These are phyloP conservation scores for Vidua chalybeata DNA, from an alignment of 2,113 vertebrate species.

Conservation along the genomic window DNA sequence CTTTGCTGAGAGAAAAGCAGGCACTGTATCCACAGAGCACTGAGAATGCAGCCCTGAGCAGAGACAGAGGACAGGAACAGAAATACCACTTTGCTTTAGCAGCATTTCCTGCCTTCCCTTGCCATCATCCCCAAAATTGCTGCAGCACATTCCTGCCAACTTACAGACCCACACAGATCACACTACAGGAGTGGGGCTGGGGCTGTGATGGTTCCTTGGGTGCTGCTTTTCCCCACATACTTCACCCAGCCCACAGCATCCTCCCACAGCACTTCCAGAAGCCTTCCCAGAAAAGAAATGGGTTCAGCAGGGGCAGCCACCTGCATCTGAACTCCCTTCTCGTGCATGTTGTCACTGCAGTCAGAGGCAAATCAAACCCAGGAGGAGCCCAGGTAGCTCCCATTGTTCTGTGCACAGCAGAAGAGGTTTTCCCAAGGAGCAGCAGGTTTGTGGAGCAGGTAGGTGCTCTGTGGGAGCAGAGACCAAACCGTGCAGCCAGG, in stretches of 20 bases:
- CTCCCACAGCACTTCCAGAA: not conserved
- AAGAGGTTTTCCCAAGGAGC: not conserved
- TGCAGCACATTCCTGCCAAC: not conserved
- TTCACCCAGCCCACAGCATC: not conserved
- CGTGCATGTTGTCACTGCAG: not conserved
- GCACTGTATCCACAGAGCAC: not conserved
- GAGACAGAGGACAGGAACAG: not conserved
- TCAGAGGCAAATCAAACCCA: not conserved
- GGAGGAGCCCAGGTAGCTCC: not conserved
- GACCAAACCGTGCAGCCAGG: accelerated
- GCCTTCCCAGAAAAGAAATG: not conserved
- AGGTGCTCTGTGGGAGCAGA: not conserved
- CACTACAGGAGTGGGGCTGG: not conserved
- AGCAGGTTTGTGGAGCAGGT: not conserved
- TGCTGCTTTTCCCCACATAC: not conserved
- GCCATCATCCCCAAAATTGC: not conserved
- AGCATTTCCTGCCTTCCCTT: not conserved
- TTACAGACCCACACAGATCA: not conserved
- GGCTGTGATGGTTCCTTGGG: not conserved
- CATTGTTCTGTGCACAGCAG: not conserved
- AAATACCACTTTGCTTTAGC: not conserved
- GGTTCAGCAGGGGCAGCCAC: not conserved
- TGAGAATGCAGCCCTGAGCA: not conserved
- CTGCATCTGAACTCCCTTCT: not conserved
- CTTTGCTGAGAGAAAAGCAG: conserved; percentile 7